Conservation (phyloP, 92 coral and sea anemone genomes). For the Epizoanthus rinbou region DNA sequence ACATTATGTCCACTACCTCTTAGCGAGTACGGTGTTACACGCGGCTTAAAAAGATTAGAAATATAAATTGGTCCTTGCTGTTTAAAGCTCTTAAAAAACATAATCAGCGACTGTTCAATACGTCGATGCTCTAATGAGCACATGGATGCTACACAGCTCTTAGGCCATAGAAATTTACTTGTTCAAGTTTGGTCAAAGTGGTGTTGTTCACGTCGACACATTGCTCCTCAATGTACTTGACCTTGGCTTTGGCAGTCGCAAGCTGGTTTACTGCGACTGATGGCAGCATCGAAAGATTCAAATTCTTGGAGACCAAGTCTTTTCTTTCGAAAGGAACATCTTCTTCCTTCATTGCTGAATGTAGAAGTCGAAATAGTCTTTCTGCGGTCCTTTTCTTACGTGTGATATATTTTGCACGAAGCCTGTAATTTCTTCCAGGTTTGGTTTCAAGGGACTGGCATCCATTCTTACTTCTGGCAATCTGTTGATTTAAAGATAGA, state of each 20-base stretch:
- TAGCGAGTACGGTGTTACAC: too few species aligned
- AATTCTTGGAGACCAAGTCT: conserved; percentile 17
- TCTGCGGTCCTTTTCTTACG: conserved; percentile 30
- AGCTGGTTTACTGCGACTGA: conserved; percentile 35
- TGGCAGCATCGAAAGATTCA: conserved; percentile 23
- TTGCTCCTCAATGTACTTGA: conserved; percentile 3
- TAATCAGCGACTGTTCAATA: too few species aligned
- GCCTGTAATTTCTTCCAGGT: conserved; percentile 34
- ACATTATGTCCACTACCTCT: too few species aligned
- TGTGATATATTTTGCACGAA: conserved; percentile 51
- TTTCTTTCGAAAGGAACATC: conserved; percentile 37
- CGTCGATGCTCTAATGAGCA: too few species aligned
- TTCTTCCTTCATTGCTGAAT: conserved; percentile 5
- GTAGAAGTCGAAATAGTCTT: conserved; percentile 36
- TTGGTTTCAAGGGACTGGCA: neutral
- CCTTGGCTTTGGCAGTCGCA: conserved; percentile 27
- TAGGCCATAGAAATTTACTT: too few species aligned
- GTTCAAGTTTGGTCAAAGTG: neutral
- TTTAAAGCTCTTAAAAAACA: too few species aligned
- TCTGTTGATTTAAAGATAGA: conserved; percentile 2
- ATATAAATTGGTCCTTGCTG: too few species aligned
- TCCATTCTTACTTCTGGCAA: neutral
- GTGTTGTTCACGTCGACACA: neutral
- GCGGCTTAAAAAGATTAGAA: too few species aligned
- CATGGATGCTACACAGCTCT: too few species aligned